Conservation (phyloP, 2,113 vertebrate genomes). For the Gorsachius goisagi region DNA sequence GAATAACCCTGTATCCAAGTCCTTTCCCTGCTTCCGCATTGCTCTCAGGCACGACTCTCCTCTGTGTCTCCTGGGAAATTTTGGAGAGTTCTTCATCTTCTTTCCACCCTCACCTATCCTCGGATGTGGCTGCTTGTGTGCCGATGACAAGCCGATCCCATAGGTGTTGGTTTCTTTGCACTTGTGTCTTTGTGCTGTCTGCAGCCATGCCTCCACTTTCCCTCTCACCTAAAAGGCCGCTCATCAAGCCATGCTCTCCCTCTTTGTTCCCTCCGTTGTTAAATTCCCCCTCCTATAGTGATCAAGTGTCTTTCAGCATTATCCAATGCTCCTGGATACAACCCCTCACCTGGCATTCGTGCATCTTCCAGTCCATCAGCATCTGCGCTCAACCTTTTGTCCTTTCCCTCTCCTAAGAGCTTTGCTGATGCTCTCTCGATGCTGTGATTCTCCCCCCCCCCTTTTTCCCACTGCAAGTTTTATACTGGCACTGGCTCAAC, state of each 20-base stretch:
- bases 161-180: background rate
- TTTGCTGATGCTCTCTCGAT: background rate
- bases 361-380: background rate
- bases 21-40: background rate
- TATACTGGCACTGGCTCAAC: conserved; percentile 52
- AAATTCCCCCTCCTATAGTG: background rate
- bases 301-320: background rate
- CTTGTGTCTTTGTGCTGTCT: background rate
- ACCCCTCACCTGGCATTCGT: background rate
- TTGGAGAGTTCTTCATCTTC: background rate
- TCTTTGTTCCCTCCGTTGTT: background rate
- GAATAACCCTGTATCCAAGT: background rate
- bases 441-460: background rate
- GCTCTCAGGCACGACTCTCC: background rate
- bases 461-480: conserved; percentile 39
- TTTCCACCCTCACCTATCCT: background rate
- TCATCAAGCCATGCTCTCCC: background rate
- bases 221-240: background rate
- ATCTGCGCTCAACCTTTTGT: background rate
- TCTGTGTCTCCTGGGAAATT: background rate
- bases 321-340: background rate
- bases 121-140: background rate
- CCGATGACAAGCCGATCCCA: background rate
- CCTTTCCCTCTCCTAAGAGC: background rate
- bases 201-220: background rate